Conservation (phyloP, 2,888 invertebrate species). For the Ormyrus nitidulus region DNA sequence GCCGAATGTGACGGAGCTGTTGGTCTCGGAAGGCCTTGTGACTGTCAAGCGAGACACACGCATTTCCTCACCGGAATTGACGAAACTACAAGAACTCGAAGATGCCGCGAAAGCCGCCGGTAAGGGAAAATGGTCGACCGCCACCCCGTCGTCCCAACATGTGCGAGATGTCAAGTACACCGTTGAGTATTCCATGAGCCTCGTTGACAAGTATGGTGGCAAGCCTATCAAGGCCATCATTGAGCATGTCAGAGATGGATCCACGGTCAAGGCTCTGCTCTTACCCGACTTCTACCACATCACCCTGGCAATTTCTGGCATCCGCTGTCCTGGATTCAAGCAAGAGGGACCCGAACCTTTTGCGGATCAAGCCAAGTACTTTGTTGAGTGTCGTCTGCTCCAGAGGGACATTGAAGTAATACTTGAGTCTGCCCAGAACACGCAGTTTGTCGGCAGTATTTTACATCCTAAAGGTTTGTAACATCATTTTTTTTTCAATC, state of each 20-base stretch:
- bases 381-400: slow-evolving; percentile 92
- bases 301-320: slow-evolving; percentile 96
- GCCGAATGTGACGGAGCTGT: slow-evolving; percentile 91
- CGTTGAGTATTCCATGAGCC: slow-evolving; percentile 88
- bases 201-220: slow-evolving; percentile 90
- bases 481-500: background rate
- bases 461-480: slow-evolving; percentile 86
- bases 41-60: slow-evolving; percentile 84
- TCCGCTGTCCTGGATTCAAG: slow-evolving; percentile 87
- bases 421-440: slow-evolving; percentile 94
- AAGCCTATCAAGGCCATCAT: slow-evolving; percentile 95
- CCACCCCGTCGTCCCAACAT: slow-evolving; percentile 79
- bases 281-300: slow-evolving; percentile 94
- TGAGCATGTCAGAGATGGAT: slow-evolving; percentile 98
- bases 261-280: slow-evolving; percentile 93
- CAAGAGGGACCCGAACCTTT: slow-evolving; percentile 84
- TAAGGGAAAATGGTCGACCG: slow-evolving; percentile 87
- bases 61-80: slow-evolving; percentile 82
- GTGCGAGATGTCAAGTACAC: slow-evolving; percentile 92
- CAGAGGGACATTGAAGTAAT: slow-evolving; percentile 94
- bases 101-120: slow-evolving; percentile 91
- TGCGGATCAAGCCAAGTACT: slow-evolving; percentile 95
- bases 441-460: slow-evolving; percentile 95
- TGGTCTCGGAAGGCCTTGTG: slow-evolving; percentile 93
- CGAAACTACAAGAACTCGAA: slow-evolving; percentile 88